Base-by-base conservation (phyloP, 2,797 vertebrate genomes). In the Acipenser ruthenus region DNA sequence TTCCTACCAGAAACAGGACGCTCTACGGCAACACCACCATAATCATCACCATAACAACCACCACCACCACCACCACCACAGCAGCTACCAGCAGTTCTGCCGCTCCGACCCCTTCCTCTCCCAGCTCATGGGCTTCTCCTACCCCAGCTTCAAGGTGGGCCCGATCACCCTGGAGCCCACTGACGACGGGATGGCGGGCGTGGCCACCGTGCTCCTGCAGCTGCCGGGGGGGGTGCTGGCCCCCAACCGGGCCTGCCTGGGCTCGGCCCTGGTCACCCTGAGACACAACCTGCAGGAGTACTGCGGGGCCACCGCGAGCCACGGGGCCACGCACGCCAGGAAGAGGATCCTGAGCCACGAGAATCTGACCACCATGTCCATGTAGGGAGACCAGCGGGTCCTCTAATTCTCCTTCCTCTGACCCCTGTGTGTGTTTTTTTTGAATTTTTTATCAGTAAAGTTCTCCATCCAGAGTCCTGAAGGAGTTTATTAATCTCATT, bases 301-400 rank as follows among this genome's bases (percentile, higher is more conserved):
- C 82, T 95, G 93, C 58, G 91, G 91, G 47, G 89, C 86, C 0
- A 88, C 90, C 11, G 76, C 88, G 50, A 87, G 74, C 0, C 87
- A 86, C 0, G 91, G 91, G 15, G 78, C 80, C 0, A 89, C 90
- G 0, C 86, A 60, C 0, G 90, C 90, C 7, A 88, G 93, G 60
- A 96, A 95, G 73, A 93, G 94, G 63, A 83, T 94, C 62, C 70
- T 94, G 15, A 93, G 92, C 67, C 93, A 95, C 72, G 94, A 97
- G 80, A 93, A 95, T 82, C 89, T 95, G 71, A 96, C 95, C 69
- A 95, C 93, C 76, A 95, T 97, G 94, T 93, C 94, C 56, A 93
- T 96, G 84, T 96, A 75, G 89, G 81, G 70, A 63, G 23, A 37
- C 2, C 23, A 37, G 23, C 4, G 23, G 23, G 2, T 37, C 4